phyloP scores from a whole-genome alignment of 2,113 vertebrate species.

The Hipposideros armiger region DNA sequence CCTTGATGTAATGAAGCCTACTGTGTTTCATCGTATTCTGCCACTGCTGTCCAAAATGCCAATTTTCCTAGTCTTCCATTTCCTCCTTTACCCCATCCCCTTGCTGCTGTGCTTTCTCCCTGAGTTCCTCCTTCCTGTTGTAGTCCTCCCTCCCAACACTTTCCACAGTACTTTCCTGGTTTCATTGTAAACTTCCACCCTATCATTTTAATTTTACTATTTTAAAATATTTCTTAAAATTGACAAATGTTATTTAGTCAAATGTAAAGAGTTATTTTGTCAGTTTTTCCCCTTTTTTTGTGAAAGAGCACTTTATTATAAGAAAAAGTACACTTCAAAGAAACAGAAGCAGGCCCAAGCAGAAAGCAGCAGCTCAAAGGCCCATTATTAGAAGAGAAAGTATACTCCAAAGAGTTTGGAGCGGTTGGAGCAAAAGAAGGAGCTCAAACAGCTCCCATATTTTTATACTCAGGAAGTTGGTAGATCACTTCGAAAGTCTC shows the following conservation, averaged over 20 bases:
- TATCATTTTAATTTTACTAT: background rate
- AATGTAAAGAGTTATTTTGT: background rate
- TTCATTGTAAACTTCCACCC: background rate
- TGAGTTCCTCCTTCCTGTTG: too few relatives aligned
- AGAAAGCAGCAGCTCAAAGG: too few relatives aligned
- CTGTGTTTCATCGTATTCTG: background rate
- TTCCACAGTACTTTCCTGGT: background rate
- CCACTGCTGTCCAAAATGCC: background rate
- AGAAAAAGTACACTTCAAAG: too few relatives aligned
- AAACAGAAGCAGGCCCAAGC: too few relatives aligned
- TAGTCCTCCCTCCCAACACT: background rate
- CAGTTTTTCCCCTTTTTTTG: background rate
- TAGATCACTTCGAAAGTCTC: background rate
- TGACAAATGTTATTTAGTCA: background rate
- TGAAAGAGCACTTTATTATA: too few relatives aligned
- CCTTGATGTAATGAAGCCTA: background rate
- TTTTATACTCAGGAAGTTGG: background rate
- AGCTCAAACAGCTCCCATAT: too few relatives aligned
- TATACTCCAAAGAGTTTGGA: too few relatives aligned
- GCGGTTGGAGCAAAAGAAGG: too few relatives aligned
- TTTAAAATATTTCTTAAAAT: background rate
- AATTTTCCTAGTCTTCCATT: background rate
- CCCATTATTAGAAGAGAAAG: too few relatives aligned
- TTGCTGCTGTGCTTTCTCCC: background rate
- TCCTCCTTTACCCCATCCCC: background rate